phyloP scores from a whole-genome alignment of 1,140 invertebrate genomes.

The Olivierus martensii region DNA sequence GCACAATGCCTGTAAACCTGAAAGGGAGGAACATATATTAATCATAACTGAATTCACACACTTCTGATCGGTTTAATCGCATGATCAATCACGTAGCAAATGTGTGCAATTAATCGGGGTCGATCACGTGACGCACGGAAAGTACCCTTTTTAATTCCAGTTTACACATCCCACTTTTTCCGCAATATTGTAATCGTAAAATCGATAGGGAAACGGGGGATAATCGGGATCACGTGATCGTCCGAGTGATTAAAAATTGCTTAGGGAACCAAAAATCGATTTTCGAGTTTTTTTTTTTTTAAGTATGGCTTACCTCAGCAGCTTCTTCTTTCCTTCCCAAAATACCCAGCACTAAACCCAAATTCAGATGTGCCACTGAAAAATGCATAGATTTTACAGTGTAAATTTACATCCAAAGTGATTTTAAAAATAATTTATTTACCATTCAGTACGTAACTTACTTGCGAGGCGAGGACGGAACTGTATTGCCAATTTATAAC shows the following conservation, averaged over 20 bases:
- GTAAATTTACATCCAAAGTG: background rate
- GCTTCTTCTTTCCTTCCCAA: slow-evolving; percentile 69
- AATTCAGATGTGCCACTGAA: slow-evolving; percentile 86
- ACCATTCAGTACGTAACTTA: slow-evolving; percentile 43
- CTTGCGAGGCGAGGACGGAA: slow-evolving; percentile 85
- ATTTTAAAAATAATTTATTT: background rate
- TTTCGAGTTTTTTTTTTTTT: too few relatives aligned
- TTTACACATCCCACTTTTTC: too few relatives aligned
- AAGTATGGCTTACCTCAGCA: slow-evolving; percentile 38
- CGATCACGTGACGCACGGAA: too few relatives aligned
- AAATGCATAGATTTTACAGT: background rate
- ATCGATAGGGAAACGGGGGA: too few relatives aligned
- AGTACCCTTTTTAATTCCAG: too few relatives aligned
- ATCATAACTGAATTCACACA: background rate
- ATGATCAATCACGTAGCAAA: too few relatives aligned
- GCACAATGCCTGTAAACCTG: slow-evolving; percentile 59
- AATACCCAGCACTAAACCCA: slow-evolving; percentile 71
- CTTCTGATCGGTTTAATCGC: background rate
- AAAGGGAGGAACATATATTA: slow-evolving; percentile 1
- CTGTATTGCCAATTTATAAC: slow-evolving; percentile 82
- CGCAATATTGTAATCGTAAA: too few relatives aligned
- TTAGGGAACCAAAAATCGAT: too few relatives aligned
- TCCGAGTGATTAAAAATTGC: background rate
- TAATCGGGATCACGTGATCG: background rate
- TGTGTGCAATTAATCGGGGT: too few relatives aligned